Conservation (phyloP, 1,140 invertebrate genomes). For the Carposina sasakii region DNA sequence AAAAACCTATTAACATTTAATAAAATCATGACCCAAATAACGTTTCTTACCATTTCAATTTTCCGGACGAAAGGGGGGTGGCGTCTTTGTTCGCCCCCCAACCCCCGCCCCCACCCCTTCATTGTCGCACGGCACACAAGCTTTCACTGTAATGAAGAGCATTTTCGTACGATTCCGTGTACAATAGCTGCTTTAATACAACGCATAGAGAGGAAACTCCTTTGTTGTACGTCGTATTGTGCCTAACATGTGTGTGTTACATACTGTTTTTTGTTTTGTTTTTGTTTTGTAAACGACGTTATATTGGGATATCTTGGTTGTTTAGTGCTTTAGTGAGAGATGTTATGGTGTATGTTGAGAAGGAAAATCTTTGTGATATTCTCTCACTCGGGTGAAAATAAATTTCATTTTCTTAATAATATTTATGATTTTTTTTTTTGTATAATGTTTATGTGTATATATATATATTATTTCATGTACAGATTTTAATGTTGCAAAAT, state of each 20-base stretch:
- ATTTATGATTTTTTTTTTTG: too few relatives aligned
- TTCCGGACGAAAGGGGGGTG: constrained; percentile 66
- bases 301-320: constrained; percentile 29
- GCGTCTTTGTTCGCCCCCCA: constrained; percentile 46
- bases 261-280: constrained; percentile 52
- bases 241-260: constrained; percentile 54
- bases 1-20: constrained; percentile 65
- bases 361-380: neutral
- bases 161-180: constrained; percentile 67
- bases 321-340: constrained; percentile 13
- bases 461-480: too few relatives aligned
- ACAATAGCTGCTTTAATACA: constrained; percentile 67
- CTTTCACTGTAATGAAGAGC: constrained; percentile 71
- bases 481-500: too few relatives aligned
- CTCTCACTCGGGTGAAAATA: too few relatives aligned
- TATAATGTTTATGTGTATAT: too few relatives aligned
- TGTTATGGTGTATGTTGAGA: neutral
- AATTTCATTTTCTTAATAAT: too few relatives aligned
- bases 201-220: constrained; percentile 61
- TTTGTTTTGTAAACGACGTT: constrained; percentile 49
- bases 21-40: constrained; percentile 70
- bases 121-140: constrained; percentile 66
- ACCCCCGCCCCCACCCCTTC: constrained; percentile 17
- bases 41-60: constrained; percentile 68
- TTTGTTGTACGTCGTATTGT: constrained; percentile 58